Base-by-base conservation (phyloP, 1,140 invertebrate genomes). In the Drosophila trapezifrons region DNA sequence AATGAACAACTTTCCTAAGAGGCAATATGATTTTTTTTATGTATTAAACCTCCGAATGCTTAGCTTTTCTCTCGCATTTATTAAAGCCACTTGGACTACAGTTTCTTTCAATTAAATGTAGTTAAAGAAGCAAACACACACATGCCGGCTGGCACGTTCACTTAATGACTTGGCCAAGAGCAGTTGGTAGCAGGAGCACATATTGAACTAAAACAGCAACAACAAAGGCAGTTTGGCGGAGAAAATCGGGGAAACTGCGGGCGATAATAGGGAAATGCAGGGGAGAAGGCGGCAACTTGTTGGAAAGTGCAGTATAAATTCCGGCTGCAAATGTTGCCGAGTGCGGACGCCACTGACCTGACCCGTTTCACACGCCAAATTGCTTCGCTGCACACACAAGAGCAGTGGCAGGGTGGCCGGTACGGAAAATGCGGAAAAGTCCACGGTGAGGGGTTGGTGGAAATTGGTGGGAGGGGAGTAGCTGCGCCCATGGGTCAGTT, bases 321-420 rank as follows among this genome's bases (percentile, higher is more conserved):
- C 56, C 71, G 72, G 70, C 63, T 60, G 63, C 49, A 59, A 56
- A 62, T 55, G 70, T 56, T 57, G 57, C 57, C 64, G 62, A 49
- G 62, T 52, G 69, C 40, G 58, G 35, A 65, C 66, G 72, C 40
- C 59, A 71, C 76, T 84, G 76, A 87, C 67, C 84, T 87, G 84
- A 89, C 84, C 84, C 84, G 84, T 80, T 87, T 87, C 84, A 84
- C 79, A 89, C 80, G 84, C 80, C 80, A 87, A 87, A 89, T 87
- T 87, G 84, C 84, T 89, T 80, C 84, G 77, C 51, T 87, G 84
- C 84, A 89, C 84, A 83, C 54, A 84, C 76, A 83, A 83, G 72
- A 66, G 60, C 27, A 46, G 29, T n/a, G 13, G 47, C n/a, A n/a
- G 32, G 29, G 32, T n/a, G 12, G 32, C 12, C 27, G 15, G 25